Conservation (phyloP, 2,113 vertebrate genomes). For the Catharus minimus region DNA sequence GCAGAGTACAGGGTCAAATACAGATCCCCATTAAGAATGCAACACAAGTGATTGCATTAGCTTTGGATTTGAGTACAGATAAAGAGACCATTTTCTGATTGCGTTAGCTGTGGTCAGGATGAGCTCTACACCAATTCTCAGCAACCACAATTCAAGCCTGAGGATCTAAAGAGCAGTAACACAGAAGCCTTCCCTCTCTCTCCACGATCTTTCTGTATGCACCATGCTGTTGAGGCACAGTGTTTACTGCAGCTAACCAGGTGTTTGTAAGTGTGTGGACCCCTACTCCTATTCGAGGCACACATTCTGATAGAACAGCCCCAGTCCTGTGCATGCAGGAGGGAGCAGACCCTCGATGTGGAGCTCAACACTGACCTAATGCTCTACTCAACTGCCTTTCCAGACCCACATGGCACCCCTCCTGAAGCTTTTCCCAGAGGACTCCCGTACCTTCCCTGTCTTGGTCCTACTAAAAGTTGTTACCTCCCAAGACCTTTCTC, state of each 20-base stretch:
- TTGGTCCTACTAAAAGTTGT: neutral
- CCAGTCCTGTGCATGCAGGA: rapidly evolving
- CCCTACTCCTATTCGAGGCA: rapidly evolving
- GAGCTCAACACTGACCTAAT: rapidly evolving
- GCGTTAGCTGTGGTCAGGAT: neutral
- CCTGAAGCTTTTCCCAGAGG: neutral
- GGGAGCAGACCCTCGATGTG: rapidly evolving
- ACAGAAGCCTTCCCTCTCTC: neutral
- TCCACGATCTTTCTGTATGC: neutral
- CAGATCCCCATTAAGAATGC: rapidly evolving
- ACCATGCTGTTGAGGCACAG: rapidly evolving
- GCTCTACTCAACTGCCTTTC: neutral
- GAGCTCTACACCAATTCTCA: neutral
- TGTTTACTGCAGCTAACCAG: neutral
- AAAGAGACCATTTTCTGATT: neutral
- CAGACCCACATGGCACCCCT: neutral
- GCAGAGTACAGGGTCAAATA: neutral
- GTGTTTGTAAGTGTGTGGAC: neutral
- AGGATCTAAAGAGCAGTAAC: neutral
- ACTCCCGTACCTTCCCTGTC: neutral
- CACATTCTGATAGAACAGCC: neutral
- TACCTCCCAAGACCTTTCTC: neutral
- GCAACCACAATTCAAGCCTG: neutral
- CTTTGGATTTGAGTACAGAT: neutral
- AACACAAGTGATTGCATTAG: neutral